These are phyloP conservation scores for Cosmopolites sordidus DNA, from an alignment of 2,888 invertebrate genomes.

Conservation along the genomic window DNA sequence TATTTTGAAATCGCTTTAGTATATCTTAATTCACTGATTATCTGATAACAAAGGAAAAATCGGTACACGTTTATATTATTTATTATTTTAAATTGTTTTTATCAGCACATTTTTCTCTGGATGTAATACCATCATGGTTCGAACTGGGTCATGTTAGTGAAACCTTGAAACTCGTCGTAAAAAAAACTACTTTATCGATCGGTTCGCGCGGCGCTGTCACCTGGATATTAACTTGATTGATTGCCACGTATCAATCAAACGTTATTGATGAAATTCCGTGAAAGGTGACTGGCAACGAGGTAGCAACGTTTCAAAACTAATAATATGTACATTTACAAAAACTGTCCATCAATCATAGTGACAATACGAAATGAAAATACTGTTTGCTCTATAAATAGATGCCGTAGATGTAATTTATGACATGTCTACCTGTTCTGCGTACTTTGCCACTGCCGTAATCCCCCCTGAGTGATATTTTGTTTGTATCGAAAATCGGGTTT, in stretches of 20 bases:
- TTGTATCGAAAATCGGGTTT: not conserved
- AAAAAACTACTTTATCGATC: conserved; percentile 2
- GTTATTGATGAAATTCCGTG: conserved; percentile 28
- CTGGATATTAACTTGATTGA: conserved; percentile 29
- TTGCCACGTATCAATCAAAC: conserved; percentile 29
- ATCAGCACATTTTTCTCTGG: too few relatives aligned
- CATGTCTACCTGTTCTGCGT: conserved; percentile 2
- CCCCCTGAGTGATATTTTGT: not conserved
- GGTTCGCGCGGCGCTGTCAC: conserved; percentile 16
- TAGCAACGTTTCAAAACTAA: conserved; percentile 25
- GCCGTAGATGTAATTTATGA: conserved; percentile 1
- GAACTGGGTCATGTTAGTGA: too few relatives aligned
- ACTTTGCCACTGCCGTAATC: not conserved
- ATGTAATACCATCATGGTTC: too few relatives aligned
- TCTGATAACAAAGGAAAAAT: not conserved
- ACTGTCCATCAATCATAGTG: conserved; percentile 27
- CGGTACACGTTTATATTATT: too few relatives aligned
- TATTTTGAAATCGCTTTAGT: not conserved
- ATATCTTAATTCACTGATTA: not conserved
- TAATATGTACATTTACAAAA: conserved; percentile 23
- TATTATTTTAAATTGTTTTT: too few relatives aligned
- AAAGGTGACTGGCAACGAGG: conserved; percentile 25
- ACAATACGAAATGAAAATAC: conserved; percentile 24
- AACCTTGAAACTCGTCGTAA: not conserved
- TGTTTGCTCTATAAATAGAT: conserved; percentile 23